Base-by-base conservation (phyloP, 2,888 invertebrate genomes). In the Holacanthella duospinosa region DNA sequence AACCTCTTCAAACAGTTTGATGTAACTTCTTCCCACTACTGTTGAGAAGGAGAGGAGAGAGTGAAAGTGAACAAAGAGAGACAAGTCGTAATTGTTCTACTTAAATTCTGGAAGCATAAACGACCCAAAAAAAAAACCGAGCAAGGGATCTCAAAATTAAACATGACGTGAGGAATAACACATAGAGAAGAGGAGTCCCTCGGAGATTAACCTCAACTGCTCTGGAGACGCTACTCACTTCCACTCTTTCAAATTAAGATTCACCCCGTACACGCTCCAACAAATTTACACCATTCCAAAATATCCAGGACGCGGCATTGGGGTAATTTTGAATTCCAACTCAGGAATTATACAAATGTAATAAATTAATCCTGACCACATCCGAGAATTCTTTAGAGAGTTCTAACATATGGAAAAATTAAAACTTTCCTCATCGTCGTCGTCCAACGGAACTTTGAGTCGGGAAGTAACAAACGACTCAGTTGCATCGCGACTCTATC, bases 331-430 rank as follows among this genome's bases (percentile, higher is more conserved):
- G 21, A 21, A 48, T 48, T 48, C 21, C 48, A 48, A 21, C 48
- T 4, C 21, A 48, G 4, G 48, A 9, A 48, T 9, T n/a, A 21
- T 48, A 48, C 48, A 48, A 48, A 9, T 48, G 48, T 48, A 48
- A 48, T 48, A 48, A 48, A 48, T 48, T 48, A 48, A 48, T 48
- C 48, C 48, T 48, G 48, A 48, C 48, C 48, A 48, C 12, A 48
- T 9, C 4, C 6, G 21, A 48, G 36, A 48, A 48, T 48, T 48
- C 48, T 48, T 21, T 21, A 48, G 48, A 21, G 48, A 21, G 48
- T 9, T 48, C 21, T 48, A 9, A 48, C 48, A 48, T 21, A 48
- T 48, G 48, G 4, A 21, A 48, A 48, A 48, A 48, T 48, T 48
- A 48, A 48, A 48, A 16, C 48, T n/a, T n/a, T n/a, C n/a, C n/a